These are phyloP conservation scores for Xylocopa sonorina DNA, from an alignment of 1,140 invertebrate species.

Conservation along the genomic window DNA sequence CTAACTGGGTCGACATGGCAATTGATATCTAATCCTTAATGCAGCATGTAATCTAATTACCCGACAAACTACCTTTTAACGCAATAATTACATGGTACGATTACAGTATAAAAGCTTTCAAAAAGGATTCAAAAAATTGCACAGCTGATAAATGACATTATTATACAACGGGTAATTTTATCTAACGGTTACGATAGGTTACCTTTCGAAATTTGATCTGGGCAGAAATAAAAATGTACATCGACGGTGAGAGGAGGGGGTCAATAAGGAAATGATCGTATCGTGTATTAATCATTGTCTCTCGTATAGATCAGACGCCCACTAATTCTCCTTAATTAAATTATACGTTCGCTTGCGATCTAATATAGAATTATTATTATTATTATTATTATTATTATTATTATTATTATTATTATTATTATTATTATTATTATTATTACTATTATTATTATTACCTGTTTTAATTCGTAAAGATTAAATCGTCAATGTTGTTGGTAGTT, in stretches of 20 bases:
- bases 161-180: background rate
- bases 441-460: too few relatives aligned
- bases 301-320: slow-evolving; percentile 39
- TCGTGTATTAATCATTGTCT: slow-evolving; percentile 60
- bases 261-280: slow-evolving; percentile 63
- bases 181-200: background rate
- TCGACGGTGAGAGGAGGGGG: slow-evolving; percentile 24
- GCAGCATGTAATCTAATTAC: slow-evolving; percentile 46
- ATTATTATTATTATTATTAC: too few relatives aligned
- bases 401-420: too few relatives aligned
- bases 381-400: too few relatives aligned
- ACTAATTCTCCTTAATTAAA: slow-evolving; percentile 37
- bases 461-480: background rate
- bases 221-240: slow-evolving; percentile 6
- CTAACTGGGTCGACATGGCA: slow-evolving; percentile 19
- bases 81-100: background rate
- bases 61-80: slow-evolving; percentile 40
- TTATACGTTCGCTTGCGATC: slow-evolving; percentile 26
- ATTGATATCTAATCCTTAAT: slow-evolving; percentile 44
- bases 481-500: background rate
- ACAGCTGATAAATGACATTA: background rate
- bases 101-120: background rate
- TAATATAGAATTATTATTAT: too few relatives aligned
- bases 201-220: slow-evolving; percentile 13
- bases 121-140: background rate